A percentile compares a stretch with the other conserved stretches of the same genome.
These are phyloP conservation scores for Microcebus lehilahytsara DNA, from an alignment of 2,113 vertebrate species.

Conservation along the genomic window DNA sequence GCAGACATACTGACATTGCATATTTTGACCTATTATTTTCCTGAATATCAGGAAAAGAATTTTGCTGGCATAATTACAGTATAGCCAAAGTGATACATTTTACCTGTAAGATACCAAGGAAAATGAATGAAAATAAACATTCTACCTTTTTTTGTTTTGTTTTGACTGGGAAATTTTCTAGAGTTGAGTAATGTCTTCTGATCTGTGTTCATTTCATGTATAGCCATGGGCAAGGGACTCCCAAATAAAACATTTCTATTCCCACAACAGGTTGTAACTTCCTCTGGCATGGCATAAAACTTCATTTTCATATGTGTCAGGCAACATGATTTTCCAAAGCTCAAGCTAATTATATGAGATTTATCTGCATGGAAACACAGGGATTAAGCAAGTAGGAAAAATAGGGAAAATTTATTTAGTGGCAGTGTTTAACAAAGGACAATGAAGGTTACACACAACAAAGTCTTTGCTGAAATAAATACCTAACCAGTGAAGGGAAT, in stretches of 20 bases:
- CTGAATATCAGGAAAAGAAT: background rate
- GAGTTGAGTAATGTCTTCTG: constrained; percentile 24
- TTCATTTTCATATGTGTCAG: constrained; percentile 74
- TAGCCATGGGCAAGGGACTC: constrained; percentile 42
- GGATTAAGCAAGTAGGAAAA: constrained; percentile 81
- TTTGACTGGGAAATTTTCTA: background rate
- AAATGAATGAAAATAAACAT: constrained; percentile 32
- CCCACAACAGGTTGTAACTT: constrained; percentile 29
- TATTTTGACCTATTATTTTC: background rate
- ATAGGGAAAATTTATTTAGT: constrained; percentile 79
- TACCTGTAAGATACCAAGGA: background rate
- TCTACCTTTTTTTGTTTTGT: background rate
- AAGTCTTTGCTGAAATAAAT: constrained; percentile 75
- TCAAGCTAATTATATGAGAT: constrained; percentile 83
- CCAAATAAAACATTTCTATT: constrained; percentile 59
- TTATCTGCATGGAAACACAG: constrained; percentile 81
- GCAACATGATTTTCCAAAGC: constrained; percentile 74
- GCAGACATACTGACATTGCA: background rate
- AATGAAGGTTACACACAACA: constrained; percentile 76
- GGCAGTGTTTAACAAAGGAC: constrained; percentile 79
- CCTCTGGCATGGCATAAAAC: constrained; percentile 32
- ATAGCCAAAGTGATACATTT: background rate
- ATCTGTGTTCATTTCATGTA: constrained; percentile 38
- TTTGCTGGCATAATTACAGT: background rate
- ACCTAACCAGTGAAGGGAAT: constrained; percentile 46